A percentile compares a stretch with the other conserved stretches of the same genome.
These are phyloP conservation scores for Numenius phaeopus DNA, from an alignment of 2,797 vertebrate genomes.

Conservation along the genomic window DNA sequence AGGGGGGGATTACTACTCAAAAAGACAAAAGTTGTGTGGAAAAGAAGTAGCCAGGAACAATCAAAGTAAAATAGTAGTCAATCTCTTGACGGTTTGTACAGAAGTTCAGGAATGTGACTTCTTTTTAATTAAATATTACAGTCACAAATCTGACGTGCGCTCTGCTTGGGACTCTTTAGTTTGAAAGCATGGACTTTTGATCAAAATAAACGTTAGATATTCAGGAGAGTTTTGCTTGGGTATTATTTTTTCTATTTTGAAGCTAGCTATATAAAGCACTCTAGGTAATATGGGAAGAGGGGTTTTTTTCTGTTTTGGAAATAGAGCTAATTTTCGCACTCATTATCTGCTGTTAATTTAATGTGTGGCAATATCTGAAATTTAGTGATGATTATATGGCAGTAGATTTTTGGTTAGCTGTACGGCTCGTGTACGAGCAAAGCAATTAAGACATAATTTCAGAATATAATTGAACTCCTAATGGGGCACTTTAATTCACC, in stretches of 20 bases:
- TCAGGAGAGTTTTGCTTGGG: not conserved
- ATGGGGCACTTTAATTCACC: constrained; percentile 9
- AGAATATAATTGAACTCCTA: constrained; percentile 56
- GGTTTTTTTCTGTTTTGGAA: not conserved
- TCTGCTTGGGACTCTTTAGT: not conserved
- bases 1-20: not conserved
- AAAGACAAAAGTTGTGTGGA: not conserved
- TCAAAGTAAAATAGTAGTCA: not conserved
- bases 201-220: not conserved
- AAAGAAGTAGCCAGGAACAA: not conserved
- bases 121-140: not conserved
- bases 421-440: constrained; percentile 43
- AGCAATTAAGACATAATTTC: constrained; percentile 65
- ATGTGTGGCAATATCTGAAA: constrained; percentile 46
- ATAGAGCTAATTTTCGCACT: constrained; percentile 48
- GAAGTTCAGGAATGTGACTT: not conserved
- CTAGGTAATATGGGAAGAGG: not conserved
- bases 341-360: constrained; percentile 59
- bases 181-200: not conserved
- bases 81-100: rapidly evolving
- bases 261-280: not conserved
- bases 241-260: not conserved
- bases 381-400: constrained; percentile 36
- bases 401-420: constrained; percentile 50
- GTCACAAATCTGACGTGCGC: rapidly evolving